Percentiles rank a stretch among this genome's conserved stretches.
Evolutionary conservation across 2,113 vertebrate genomes (phyloP).

Genomic region (Pluvianellus socialis): DNA sequence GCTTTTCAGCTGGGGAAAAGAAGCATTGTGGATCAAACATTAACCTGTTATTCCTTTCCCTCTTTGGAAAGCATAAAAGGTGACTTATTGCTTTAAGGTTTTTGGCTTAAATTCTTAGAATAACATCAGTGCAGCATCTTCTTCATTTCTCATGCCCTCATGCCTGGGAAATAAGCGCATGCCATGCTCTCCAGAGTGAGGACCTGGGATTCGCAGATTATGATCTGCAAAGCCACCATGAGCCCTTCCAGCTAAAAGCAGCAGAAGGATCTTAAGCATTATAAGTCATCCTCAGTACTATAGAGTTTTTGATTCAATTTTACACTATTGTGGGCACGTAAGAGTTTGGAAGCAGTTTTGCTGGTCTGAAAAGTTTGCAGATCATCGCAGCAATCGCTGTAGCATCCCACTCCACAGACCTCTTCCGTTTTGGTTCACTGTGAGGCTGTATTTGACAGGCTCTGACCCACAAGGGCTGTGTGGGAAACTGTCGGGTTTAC

Average conservation of each 20-base stretch:
- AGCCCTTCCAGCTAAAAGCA: background rate
- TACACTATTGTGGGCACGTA: background rate
- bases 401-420: background rate
- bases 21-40: background rate
- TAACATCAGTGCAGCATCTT: background rate
- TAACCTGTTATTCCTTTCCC: background rate
- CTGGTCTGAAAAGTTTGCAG: background rate
- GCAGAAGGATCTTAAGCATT: background rate
- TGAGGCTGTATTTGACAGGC: background rate
- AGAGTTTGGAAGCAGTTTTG: background rate
- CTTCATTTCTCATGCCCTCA: background rate
- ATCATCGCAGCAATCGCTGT: background rate
- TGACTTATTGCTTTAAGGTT: background rate
- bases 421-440: rapidly evolving
- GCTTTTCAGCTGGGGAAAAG: background rate
- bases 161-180: background rate
- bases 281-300: background rate
- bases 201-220: background rate
- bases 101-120: background rate
- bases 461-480: rapidly evolving
- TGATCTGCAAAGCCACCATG: background rate
- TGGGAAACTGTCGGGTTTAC: background rate
- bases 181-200: background rate
- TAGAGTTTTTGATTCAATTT: background rate
- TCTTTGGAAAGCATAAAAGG: background rate